Base-by-base conservation (phyloP, 2,113 vertebrate species). In the Solenodon paradoxus region DNA sequence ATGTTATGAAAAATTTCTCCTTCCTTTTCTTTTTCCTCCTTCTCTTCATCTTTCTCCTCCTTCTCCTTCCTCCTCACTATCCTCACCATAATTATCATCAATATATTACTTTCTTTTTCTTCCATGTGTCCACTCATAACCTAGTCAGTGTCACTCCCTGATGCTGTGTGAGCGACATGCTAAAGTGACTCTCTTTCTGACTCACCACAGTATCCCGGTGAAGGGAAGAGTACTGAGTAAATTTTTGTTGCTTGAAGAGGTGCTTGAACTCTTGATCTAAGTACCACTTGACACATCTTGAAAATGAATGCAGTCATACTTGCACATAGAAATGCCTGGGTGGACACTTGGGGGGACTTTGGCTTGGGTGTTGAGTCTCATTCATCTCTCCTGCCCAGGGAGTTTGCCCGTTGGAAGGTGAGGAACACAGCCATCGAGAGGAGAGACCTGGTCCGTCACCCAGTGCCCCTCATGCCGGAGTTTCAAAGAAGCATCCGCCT, bases 351-450 rank as follows among this genome's bases (percentile, higher is more conserved):
- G 22, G 22, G 32, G 16, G 53, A 12, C 28, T 85, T 28, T 78
- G 61, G 11, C 49, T 64, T 9, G 0, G 15, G 9, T 77, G 75
- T 95, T 40, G 55, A 57, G 28, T 95, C 16, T 95, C 61, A 11
- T 30, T 95, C n/a, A 8, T 97, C 19, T 97, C 66, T 95, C 30
- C 11, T 77, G 0, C 45, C 0, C 93, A 99, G 99, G 99, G 99
- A 99, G 98, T 99, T 99, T 99, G 99, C 99, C 98, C 99, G 99
- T 99, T 99, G 99, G 99, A 99, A 99, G 99, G 99, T 99, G 99
- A 99, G 99, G 98, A 99, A 99, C 98, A 99, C 99, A 83, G 99
- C 99, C 95, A 99, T 99, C 0, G 99, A 99, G 98, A 98, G 99
- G 96, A 98, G 99, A 98, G 99, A 99, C 97, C 98, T 99, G 98